Percentiles rank a stretch among this genome's conserved stretches.
Evolutionary conservation across 2,888 invertebrate genomes (phyloP).

Genomic region (Drosophila koepferae): DNA sequence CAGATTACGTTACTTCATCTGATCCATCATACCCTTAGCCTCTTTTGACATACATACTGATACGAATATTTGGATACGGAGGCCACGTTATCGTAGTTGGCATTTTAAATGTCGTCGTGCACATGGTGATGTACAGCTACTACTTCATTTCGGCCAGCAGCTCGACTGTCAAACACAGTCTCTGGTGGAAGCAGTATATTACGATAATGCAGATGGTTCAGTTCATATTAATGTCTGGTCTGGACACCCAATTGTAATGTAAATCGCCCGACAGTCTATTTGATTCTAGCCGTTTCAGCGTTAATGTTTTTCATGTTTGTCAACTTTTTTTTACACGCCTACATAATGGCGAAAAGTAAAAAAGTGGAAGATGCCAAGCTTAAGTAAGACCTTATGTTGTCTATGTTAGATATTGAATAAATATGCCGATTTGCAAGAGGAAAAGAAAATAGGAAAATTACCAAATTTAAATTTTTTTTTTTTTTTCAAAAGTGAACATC

Average conservation of each 20-base stretch:
- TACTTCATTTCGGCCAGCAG: conserved; percentile 47
- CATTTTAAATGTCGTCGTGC: conserved; percentile 41
- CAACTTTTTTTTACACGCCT: conserved; percentile 48
- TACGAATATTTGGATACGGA: conserved; percentile 46
- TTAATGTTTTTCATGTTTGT: conserved; percentile 51
- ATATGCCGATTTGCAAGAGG: too few species aligned
- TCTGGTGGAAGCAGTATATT: conserved; percentile 54
- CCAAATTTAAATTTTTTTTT: not conserved
- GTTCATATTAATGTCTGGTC: conserved; percentile 37
- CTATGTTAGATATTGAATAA: not conserved
- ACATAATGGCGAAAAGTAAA: conserved; percentile 19
- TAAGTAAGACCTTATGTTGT: not conserved
- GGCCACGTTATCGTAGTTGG: conserved; percentile 42
- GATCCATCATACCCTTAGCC: conserved; percentile 52
- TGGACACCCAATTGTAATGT: conserved; percentile 39
- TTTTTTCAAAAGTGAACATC: too few species aligned
- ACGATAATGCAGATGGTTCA: conserved; percentile 55
- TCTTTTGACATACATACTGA: conserved; percentile 11
- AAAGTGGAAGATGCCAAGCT: not conserved
- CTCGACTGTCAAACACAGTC: conserved; percentile 9
- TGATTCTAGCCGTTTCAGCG: conserved; percentile 21
- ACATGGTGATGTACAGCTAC: conserved; percentile 54
- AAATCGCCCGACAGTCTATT: not conserved
- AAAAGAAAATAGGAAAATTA: not conserved
- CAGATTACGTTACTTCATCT: conserved; percentile 55